Evolutionary conservation across 2,113 vertebrate species (phyloP).

Genomic region (Cyphomyrus plagiostoma): DNA sequence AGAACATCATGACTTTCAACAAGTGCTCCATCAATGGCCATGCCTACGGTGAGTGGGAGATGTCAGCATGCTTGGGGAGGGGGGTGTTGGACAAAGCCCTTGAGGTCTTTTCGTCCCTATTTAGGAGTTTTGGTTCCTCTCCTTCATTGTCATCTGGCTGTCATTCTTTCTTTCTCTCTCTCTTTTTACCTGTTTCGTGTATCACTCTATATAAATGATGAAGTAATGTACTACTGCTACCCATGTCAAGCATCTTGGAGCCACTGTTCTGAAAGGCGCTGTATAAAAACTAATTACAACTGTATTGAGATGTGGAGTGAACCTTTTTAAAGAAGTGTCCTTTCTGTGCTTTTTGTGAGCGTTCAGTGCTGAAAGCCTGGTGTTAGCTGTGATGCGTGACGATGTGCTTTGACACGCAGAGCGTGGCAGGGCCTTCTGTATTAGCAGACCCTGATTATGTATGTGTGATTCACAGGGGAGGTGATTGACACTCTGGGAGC

Average conservation of each 20-base stretch:
- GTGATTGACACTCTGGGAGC: conserved; percentile 62
- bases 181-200: neutral
- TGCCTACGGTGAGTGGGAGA: conserved; percentile 63
- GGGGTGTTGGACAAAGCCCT: neutral
- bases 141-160: neutral
- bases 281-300: neutral
- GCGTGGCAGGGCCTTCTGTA: neutral
- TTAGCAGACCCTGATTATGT: neutral
- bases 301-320: neutral
- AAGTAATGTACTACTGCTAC: neutral
- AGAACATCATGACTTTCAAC: conserved; percentile 93
- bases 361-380: neutral
- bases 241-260: neutral
- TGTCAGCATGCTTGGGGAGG: neutral
- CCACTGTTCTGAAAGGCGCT: neutral
- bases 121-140: neutral
- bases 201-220: neutral
- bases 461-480: conserved; percentile 62
- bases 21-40: conserved; percentile 82
- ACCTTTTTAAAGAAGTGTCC: neutral
- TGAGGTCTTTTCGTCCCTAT: neutral
- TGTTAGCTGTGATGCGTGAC: neutral
- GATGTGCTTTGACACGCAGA: neutral
- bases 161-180: neutral
- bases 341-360: neutral